A percentile compares a stretch with the other conserved stretches of the same genome.
Conservation (phyloP, 1,140 invertebrate genomes). For the Drosophila trapezifrons region DNA sequence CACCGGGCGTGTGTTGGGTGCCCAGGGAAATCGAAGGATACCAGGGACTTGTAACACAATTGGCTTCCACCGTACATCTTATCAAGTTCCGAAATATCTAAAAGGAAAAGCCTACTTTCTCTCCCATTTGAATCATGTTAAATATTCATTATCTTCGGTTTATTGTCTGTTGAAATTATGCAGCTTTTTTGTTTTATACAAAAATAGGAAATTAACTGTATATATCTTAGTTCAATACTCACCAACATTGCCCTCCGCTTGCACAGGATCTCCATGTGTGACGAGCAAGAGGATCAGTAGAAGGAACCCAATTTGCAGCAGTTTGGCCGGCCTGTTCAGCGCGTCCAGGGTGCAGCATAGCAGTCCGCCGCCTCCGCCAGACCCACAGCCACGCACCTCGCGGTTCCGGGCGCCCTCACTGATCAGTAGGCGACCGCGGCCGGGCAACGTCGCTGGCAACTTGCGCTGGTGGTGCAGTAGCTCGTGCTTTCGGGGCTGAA, state of each 20-base stretch:
- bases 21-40: slow-evolving; percentile 6
- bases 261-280: slow-evolving; percentile 66
- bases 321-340: slow-evolving; percentile 47
- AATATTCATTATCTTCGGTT: too few species aligned
- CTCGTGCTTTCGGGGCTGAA: slow-evolving; percentile 31
- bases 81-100: too few species aligned
- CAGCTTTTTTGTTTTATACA: too few species aligned
- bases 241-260: slow-evolving; percentile 82
- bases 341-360: slow-evolving; percentile 63
- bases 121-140: too few species aligned
- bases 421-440: slow-evolving; percentile 34
- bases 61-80: neutral
- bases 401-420: slow-evolving; percentile 30
- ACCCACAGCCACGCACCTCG: slow-evolving; percentile 27
- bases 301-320: slow-evolving; percentile 59
- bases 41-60: neutral
- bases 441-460: slow-evolving; percentile 13
- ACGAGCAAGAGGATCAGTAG: slow-evolving; percentile 67
- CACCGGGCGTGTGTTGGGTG: slow-evolving; percentile 9
- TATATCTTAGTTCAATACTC: slow-evolving; percentile 38
- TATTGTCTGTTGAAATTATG: too few species aligned
- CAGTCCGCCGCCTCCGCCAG: slow-evolving; percentile 38
- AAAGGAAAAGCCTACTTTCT: too few species aligned
- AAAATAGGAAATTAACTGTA: too few species aligned
- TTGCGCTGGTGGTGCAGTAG: slow-evolving; percentile 44